phyloP scores from a whole-genome alignment of 2,113 vertebrate species.

The Myrmecophaga tridactyla region DNA sequence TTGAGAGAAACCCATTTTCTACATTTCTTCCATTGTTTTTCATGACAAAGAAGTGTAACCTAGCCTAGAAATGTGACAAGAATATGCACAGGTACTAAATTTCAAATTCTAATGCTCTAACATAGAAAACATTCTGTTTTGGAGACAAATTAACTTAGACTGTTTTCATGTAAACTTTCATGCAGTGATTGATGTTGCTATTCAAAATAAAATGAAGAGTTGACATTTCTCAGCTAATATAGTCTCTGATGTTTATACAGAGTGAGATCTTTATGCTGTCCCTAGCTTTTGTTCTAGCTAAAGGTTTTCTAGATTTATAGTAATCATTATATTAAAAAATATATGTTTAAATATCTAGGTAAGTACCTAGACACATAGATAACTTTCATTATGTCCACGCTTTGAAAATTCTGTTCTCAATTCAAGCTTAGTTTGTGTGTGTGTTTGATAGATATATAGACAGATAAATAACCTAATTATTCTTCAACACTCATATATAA shows the following conservation, averaged over 20 bases:
- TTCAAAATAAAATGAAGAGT: conserved; percentile 50
- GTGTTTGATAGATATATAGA: background rate
- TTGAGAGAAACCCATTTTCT: background rate
- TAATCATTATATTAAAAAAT: background rate
- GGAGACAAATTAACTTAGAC: background rate
- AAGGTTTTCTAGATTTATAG: background rate
- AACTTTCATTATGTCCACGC: background rate
- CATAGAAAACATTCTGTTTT: background rate
- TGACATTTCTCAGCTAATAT: background rate
- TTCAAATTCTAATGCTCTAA: background rate
- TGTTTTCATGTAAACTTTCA: conserved; percentile 14
- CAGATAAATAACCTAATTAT: background rate
- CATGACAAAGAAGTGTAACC: background rate
- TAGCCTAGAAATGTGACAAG: background rate
- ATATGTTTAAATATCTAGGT: background rate
- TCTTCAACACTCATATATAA: background rate
- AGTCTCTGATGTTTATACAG: background rate
- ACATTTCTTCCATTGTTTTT: background rate
- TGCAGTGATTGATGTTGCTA: background rate
- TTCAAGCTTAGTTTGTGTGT: background rate
- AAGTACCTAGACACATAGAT: background rate
- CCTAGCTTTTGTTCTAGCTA: background rate
- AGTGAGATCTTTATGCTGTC: background rate
- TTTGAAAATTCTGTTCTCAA: background rate
- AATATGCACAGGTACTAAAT: background rate